phyloP scores from a whole-genome alignment of 1,140 invertebrate species.

The Ridgeia piscesae region DNA sequence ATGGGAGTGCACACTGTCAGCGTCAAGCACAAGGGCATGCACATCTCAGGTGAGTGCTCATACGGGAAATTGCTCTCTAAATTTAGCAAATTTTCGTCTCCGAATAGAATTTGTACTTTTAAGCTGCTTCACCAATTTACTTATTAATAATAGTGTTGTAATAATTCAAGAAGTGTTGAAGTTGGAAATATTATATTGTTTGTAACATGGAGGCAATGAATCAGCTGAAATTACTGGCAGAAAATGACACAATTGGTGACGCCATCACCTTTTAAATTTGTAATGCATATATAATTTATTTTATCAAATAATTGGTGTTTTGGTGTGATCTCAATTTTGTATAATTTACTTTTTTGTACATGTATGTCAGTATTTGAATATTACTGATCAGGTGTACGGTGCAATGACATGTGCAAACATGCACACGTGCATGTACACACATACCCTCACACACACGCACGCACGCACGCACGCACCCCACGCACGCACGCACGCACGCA shows the following conservation, averaged over 20 bases:
- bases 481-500: too few species aligned
- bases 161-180: too few species aligned
- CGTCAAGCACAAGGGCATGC: conserved; percentile 94
- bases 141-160: too few species aligned
- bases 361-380: not conserved
- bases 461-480: too few species aligned
- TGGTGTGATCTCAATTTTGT: not conserved
- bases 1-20: conserved; percentile 95
- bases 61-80: too few species aligned
- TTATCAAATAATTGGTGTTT: not conserved
- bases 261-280: too few species aligned
- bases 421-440: too few species aligned
- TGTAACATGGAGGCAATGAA: too few species aligned
- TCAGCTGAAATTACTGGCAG: not conserved
- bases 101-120: too few species aligned
- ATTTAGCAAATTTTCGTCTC: too few species aligned
- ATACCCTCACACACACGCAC: too few species aligned
- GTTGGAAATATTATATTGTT: not conserved
- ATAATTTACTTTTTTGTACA: not conserved
- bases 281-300: not conserved
- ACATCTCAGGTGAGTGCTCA: conserved; percentile 78
- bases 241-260: not conserved
- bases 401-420: not conserved
- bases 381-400: not conserved
- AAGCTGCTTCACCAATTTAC: too few species aligned